Conservation (phyloP, 2,888 invertebrate genomes). For the Keiferia lycopersicella region DNA sequence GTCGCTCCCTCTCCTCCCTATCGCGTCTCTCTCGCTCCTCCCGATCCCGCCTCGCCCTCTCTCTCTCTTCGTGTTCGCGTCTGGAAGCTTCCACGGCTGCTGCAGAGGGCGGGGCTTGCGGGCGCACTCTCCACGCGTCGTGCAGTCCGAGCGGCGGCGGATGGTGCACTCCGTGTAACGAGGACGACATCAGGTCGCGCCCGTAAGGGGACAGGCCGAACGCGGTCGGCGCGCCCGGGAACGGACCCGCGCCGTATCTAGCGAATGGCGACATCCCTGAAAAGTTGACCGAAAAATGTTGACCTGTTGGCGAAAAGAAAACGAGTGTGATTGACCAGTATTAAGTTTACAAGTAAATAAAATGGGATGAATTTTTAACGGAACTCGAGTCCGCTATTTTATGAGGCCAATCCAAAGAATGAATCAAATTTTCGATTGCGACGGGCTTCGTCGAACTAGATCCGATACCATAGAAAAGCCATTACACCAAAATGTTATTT, state of each 20-base stretch:
- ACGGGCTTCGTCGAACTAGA: too few species aligned
- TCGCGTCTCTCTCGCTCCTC: conserved; percentile 83
- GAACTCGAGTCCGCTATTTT: too few species aligned
- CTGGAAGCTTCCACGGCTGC: conserved; percentile 58
- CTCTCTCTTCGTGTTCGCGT: conserved; percentile 72
- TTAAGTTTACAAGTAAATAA: not conserved
- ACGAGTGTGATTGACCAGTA: not conserved
- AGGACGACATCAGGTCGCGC: conserved; percentile 81
- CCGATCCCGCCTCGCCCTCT: conserved; percentile 81
- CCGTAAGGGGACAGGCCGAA: conserved; percentile 86
- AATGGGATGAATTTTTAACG: not conserved
- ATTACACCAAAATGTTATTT: too few species aligned
- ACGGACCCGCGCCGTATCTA: conserved; percentile 86
- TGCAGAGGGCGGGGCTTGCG: conserved; percentile 54
- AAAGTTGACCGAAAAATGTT: conserved; percentile 36
- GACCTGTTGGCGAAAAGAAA: conserved; percentile 12
- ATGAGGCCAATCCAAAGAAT: too few species aligned
- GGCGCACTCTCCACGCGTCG: conserved; percentile 67
- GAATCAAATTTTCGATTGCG: too few species aligned
- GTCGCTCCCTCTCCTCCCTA: conserved; percentile 81
- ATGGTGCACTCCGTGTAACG: conserved; percentile 72
- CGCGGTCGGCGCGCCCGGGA: conserved; percentile 84
- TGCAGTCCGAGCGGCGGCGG: conserved; percentile 61
- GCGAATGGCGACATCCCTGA: conserved; percentile 90
- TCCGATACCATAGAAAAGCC: too few species aligned